Conservation (phyloP, 2,113 vertebrate genomes). For the Morone saxatilis region DNA sequence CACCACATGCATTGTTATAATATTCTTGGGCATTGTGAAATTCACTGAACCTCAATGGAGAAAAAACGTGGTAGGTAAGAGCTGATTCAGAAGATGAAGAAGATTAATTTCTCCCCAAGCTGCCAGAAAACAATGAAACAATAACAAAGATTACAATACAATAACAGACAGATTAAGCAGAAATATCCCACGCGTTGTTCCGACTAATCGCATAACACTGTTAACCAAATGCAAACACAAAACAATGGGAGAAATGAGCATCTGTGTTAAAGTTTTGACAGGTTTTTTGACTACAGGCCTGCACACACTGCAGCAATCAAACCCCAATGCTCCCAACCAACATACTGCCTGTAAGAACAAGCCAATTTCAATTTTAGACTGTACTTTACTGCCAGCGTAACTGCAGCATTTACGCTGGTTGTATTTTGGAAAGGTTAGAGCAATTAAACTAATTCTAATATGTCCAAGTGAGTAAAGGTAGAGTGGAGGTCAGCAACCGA, state of each 20-base stretch:
- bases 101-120: background rate
- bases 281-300: background rate
- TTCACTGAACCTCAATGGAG: background rate
- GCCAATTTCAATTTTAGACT: conserved; percentile 3
- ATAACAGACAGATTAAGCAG: background rate
- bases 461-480: conserved; percentile 41
- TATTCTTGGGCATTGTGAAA: background rate
- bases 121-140: background rate
- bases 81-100: background rate
- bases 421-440: conserved; percentile 38
- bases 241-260: background rate
- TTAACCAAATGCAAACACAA: conserved; percentile 2
- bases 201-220: background rate
- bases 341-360: conserved; percentile 13
- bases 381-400: background rate
- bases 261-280: conserved; percentile 5
- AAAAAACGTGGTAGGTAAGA: background rate
- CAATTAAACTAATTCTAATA: conserved; percentile 63
- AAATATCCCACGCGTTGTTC: background rate
- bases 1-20: background rate
- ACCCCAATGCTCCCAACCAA: background rate
- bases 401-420: conserved; percentile 22
- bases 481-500: conserved; percentile 47
- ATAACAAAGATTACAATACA: background rate
- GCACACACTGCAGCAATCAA: conserved; percentile 5